Evolutionary conservation across 2,113 vertebrate genomes (phyloP), one percentile per base, ranked within the genome.

Genomic region (Desmodus rotundus): DNA sequence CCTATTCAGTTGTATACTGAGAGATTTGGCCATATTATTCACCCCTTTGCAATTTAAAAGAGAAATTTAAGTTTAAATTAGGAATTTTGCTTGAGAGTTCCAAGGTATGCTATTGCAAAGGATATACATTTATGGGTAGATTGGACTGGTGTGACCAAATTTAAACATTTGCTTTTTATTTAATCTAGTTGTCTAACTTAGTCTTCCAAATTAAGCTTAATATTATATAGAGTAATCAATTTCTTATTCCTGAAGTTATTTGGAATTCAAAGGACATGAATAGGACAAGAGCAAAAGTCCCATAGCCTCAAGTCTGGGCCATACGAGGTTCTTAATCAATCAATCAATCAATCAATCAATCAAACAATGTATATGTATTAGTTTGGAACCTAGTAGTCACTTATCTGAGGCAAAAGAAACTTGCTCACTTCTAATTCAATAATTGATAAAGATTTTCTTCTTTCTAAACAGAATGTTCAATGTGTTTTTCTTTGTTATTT

Each of bases 381-480:
- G 96, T 63, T 95, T 63, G 91, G 87, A 93, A 63, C 45, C 36
- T 67, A 28, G 5, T 36, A 72, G 17, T 88, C 15, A 63, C 7
- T 92, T 73, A 81, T 26, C 50, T 24, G 33, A 89, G 9, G 22
- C 68, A 70, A 89, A 89, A 87, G 54, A 91, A 80, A 6, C n/a
- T 78, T 50, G n/a, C 41, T 95, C 93, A 68, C 4, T 95, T 94
- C 52, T 89, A 88, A 93, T 91, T 58, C 19, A 33, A 26, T 82
- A 54, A 85, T 58, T 93, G 47, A 92, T 90, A 96, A 98, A 97
- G 86, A 93, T 97, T 97, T 97, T 98, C 89, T 98, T 92, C 94
- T 97, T 97, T 97, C 83, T 97, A 98, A 98, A 97, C 41, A 95
- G 93, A 98, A 95, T 96, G 50, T 87, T 96, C 84, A 97, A 92